Conservation (phyloP, 2,113 vertebrate species). For the Cryptotis parvus region DNA sequence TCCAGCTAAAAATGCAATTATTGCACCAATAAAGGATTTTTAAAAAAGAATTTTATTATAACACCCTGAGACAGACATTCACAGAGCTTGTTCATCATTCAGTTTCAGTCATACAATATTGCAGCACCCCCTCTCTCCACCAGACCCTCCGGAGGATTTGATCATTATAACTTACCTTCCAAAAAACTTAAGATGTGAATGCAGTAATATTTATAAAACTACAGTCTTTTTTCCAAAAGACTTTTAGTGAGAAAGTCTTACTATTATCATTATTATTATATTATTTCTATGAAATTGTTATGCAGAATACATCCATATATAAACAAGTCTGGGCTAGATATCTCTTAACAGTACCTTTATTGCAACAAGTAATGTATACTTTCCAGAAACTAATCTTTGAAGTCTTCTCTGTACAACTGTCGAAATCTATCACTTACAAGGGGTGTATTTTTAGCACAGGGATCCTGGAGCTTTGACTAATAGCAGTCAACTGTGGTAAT, state of each 20-base stretch:
- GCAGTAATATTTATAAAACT: conserved; percentile 23
- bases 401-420: conserved; percentile 70
- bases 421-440: conserved; percentile 63
- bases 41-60: too few species aligned
- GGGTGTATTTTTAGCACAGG: conserved; percentile 69
- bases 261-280: background rate
- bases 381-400: conserved; percentile 66
- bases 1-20: background rate
- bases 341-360: conserved; percentile 43
- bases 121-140: too few species aligned
- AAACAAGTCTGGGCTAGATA: conserved; percentile 2
- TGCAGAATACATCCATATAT: conserved; percentile 41
- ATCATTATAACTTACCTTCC: background rate
- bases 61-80: too few species aligned
- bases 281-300: conserved; percentile 42
- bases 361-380: conserved; percentile 53
- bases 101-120: too few species aligned
- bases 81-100: too few species aligned
- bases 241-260: background rate
- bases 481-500: conserved; percentile 70
- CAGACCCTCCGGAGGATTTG: too few species aligned
- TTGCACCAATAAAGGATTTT: background rate
- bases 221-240: conserved; percentile 26
- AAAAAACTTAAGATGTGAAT: background rate
- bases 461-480: conserved; percentile 58